Evolutionary conservation across 2,888 invertebrate species (phyloP).

Genomic region (Sympetrum striolatum): DNA sequence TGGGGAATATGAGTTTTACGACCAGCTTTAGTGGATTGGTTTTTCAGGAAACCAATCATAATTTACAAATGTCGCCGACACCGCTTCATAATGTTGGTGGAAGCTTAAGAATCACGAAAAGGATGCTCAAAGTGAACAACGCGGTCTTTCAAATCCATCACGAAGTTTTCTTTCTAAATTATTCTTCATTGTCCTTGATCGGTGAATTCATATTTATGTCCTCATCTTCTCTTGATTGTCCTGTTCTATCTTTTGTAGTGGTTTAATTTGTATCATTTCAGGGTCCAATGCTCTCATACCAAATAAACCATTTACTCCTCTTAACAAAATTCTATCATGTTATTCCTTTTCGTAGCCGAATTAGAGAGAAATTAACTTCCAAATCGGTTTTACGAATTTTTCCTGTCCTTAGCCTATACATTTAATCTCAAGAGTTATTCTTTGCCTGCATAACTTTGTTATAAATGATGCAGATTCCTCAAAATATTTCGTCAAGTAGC

Average conservation of each 20-base stretch:
- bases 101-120: not conserved
- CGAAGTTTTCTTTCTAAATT: not conserved
- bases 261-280: constrained; percentile 29
- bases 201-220: not conserved
- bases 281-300: constrained; percentile 20
- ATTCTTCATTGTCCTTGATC: not conserved
- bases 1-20: not conserved
- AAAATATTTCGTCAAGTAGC: not conserved
- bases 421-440: no score
- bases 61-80: not conserved
- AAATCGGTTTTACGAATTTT: not conserved
- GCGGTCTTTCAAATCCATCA: not conserved
- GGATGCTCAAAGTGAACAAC: constrained; percentile 3
- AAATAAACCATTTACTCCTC: constrained; percentile 20
- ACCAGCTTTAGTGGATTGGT: constrained; percentile 7
- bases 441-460: no score
- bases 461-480: no score
- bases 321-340: no score
- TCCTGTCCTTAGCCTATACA: not conserved
- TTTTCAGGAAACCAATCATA: not conserved
- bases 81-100: not conserved
- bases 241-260: not conserved
- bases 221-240: not conserved
- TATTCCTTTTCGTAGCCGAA: no score
- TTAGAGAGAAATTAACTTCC: not conserved